Percentiles rank a stretch among this genome's conserved stretches.
Evolutionary conservation across 2,797 vertebrate species (phyloP).

Genomic region (Holocentrus rufus): DNA sequence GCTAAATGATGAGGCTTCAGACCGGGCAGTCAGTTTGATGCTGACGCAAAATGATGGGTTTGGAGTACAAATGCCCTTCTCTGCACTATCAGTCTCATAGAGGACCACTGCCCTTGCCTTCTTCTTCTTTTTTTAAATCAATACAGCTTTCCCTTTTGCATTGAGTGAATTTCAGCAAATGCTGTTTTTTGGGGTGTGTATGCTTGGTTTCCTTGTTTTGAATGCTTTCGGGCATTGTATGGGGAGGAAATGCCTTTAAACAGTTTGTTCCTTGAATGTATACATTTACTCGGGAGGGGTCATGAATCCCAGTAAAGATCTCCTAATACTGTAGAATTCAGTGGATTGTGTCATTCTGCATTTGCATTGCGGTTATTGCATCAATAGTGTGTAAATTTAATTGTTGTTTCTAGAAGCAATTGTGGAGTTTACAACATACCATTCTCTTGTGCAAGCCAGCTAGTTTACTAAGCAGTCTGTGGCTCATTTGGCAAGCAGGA

Average conservation of each 20-base stretch:
- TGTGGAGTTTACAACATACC: constrained; percentile 39
- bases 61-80: constrained; percentile 77
- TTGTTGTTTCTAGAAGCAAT: constrained; percentile 35
- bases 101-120: constrained; percentile 54
- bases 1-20: constrained; percentile 59
- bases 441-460: constrained; percentile 8
- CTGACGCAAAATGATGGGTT: constrained; percentile 58
- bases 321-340: constrained; percentile 29
- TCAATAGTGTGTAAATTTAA: constrained; percentile 37
- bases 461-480: constrained; percentile 31
- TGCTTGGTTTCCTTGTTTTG: constrained; percentile 39
- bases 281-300: constrained; percentile 58
- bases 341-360: constrained; percentile 24
- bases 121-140: constrained; percentile 29
- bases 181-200: constrained; percentile 7
- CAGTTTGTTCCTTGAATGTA: constrained; percentile 60
- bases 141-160: constrained; percentile 41
- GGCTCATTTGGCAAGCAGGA: constrained; percentile 12
- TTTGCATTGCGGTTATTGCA: constrained; percentile 24
- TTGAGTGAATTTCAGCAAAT: constrained; percentile 35
- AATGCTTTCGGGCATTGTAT: constrained; percentile 21
- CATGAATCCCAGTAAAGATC: constrained; percentile 35
- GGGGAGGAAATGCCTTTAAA: constrained; percentile 54
- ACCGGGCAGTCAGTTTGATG: constrained; percentile 44
- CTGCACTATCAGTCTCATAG: constrained; percentile 76